Evolutionary conservation across 1,140 invertebrate genomes (phyloP).

Genomic region (Cryptotermes secundus): DNA sequence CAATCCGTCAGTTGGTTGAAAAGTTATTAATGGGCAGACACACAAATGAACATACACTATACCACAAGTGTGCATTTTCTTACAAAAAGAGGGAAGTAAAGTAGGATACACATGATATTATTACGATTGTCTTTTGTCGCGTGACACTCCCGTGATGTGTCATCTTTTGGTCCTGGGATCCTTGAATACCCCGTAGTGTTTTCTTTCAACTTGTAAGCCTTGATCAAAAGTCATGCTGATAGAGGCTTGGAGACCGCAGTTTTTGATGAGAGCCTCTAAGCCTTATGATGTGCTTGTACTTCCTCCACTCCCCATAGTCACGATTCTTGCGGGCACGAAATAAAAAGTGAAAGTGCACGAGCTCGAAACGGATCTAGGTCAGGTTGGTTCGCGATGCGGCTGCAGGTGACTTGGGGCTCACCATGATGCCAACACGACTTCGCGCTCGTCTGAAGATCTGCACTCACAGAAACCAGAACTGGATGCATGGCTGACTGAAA

Average conservation of each 20-base stretch:
- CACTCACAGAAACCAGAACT: too few species aligned
- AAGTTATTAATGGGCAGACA: too few species aligned
- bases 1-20: too few species aligned
- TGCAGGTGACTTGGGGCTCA: not conserved
- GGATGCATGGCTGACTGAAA: too few species aligned
- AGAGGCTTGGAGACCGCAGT: not conserved
- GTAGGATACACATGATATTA: not conserved
- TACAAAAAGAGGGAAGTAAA: too few species aligned
- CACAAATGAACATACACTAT: too few species aligned
- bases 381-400: not conserved
- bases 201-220: not conserved
- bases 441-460: too few species aligned
- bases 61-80: too few species aligned
- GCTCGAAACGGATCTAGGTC: not conserved
- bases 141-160: not conserved
- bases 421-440: not conserved
- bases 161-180: not conserved
- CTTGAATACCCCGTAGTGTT: not conserved
- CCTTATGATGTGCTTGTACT: not conserved
- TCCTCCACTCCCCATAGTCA: not conserved
- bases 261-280: not conserved
- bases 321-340: not conserved
- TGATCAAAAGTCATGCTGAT: not conserved
- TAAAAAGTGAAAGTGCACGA: not conserved
- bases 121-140: not conserved